Conservation (phyloP, 2,888 invertebrate species). For the Melanotus villosus region DNA sequence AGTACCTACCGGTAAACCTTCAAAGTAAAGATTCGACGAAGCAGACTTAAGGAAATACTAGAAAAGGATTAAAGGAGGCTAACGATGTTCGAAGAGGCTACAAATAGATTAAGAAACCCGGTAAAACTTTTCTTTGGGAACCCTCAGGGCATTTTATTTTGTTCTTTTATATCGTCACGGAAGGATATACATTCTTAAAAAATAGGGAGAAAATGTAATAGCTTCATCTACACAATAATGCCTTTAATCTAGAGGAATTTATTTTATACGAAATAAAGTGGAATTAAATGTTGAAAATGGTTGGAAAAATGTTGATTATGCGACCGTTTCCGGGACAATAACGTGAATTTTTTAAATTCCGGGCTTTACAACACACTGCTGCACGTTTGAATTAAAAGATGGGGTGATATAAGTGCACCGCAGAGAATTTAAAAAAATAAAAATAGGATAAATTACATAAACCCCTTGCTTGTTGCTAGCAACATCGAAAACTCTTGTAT, state of each 20-base stretch:
- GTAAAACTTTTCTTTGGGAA: slow-evolving; percentile 8
- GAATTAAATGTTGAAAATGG: not conserved
- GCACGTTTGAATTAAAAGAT: too few species aligned
- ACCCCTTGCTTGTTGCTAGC: too few species aligned
- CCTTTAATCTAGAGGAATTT: not conserved
- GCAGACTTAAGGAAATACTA: slow-evolving; percentile 20
- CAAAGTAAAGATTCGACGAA: slow-evolving; percentile 23
- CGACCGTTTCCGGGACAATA: not conserved
- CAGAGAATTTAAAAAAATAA: too few species aligned
- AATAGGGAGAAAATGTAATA: slow-evolving; percentile 4
- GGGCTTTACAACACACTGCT: not conserved
- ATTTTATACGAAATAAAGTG: not conserved
- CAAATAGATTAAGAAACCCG: slow-evolving; percentile 28
- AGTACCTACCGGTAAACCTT: slow-evolving; percentile 20
- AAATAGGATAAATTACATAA: too few species aligned
- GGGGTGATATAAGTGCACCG: too few species aligned
- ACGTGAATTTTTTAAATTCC: not conserved
- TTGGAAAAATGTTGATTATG: not conserved
- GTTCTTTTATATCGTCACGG: slow-evolving; percentile 14
- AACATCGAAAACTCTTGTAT: too few species aligned
- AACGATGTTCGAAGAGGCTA: slow-evolving; percentile 27
- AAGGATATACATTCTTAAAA: slow-evolving; percentile 8
- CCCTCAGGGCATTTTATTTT: slow-evolving; percentile 13
- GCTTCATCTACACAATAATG: slow-evolving; percentile 9
- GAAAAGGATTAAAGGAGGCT: slow-evolving; percentile 31